Evolutionary conservation across 53 echinoderm and acorn worm species (phyloP).

Genomic region (Temnopleurus reevesii): DNA sequence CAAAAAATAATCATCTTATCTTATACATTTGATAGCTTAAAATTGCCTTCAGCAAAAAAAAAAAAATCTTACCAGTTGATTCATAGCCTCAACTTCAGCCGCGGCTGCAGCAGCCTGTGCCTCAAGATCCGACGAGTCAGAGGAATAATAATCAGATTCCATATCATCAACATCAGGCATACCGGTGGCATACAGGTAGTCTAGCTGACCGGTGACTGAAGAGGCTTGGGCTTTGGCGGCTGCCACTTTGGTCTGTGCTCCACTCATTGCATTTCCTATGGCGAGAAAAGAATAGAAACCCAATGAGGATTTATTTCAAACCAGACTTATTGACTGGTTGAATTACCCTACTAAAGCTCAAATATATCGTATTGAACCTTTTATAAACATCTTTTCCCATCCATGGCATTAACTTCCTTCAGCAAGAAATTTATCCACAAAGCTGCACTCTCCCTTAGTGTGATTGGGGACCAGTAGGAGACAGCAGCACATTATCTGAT

Average conservation of each 20-base stretch:
- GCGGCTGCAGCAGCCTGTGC: slow-evolving; percentile 54
- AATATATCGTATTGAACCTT: no score
- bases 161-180: slow-evolving; percentile 20
- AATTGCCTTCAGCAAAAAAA: not conserved
- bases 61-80: slow-evolving; percentile 62
- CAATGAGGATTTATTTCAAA: no score
- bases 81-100: slow-evolving; percentile 65
- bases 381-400: no score
- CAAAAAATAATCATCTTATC: no score
- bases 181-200: slow-evolving; percentile 45
- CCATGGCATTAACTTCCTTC: no score
- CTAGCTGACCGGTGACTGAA: not conserved
- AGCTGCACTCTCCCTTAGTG: no score
- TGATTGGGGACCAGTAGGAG: no score
- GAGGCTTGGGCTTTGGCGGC: slow-evolving; percentile 44
- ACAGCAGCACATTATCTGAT: no score
- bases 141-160: slow-evolving; percentile 25
- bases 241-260: slow-evolving; percentile 63
- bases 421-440: no score
- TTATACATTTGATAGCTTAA: not conserved
- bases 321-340: no score
- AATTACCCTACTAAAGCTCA: no score
- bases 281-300: not conserved
- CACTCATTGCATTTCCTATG: slow-evolving; percentile 78
- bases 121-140: slow-evolving; percentile 56